These are phyloP conservation scores for Strigamia transsilvanica DNA, from an alignment of 2,888 invertebrate genomes.

Conservation along the genomic window DNA sequence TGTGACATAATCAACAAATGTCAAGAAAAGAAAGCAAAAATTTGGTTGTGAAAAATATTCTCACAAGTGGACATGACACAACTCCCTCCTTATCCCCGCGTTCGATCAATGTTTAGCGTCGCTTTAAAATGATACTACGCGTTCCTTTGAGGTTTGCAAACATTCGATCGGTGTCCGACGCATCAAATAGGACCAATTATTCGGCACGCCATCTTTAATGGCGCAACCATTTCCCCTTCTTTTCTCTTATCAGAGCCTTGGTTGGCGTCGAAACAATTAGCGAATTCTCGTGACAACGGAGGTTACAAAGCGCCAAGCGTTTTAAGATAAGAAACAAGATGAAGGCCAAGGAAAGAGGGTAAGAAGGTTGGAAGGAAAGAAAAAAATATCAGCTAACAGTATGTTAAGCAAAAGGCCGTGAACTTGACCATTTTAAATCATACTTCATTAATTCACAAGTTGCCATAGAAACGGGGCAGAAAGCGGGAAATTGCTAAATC, in stretches of 20 bases:
- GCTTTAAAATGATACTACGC: slow-evolving; percentile 8
- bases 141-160: slow-evolving; percentile 26
- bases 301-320: slow-evolving; percentile 15
- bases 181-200: slow-evolving; percentile 26
- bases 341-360: not conserved
- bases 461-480: not conserved
- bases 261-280: slow-evolving; percentile 30
- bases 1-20: slow-evolving; percentile 30
- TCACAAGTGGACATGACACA: slow-evolving; percentile 25
- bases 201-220: slow-evolving; percentile 26
- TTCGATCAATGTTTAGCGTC: slow-evolving; percentile 13
- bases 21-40: slow-evolving; percentile 8
- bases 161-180: slow-evolving; percentile 30
- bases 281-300: slow-evolving; percentile 16
- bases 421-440: slow-evolving; percentile 18
- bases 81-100: not conserved
- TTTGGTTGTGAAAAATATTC: slow-evolving; percentile 25
- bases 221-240: slow-evolving; percentile 24
- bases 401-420: slow-evolving; percentile 11
- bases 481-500: slow-evolving; percentile 25
- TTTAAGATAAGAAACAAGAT: slow-evolving; percentile 24
- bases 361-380: slow-evolving; percentile 9
- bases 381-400: not conserved
- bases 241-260: slow-evolving; percentile 4
- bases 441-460: slow-evolving; percentile 12